Conservation (phyloP, 2,888 invertebrate species). For the Thera obeliscata region DNA sequence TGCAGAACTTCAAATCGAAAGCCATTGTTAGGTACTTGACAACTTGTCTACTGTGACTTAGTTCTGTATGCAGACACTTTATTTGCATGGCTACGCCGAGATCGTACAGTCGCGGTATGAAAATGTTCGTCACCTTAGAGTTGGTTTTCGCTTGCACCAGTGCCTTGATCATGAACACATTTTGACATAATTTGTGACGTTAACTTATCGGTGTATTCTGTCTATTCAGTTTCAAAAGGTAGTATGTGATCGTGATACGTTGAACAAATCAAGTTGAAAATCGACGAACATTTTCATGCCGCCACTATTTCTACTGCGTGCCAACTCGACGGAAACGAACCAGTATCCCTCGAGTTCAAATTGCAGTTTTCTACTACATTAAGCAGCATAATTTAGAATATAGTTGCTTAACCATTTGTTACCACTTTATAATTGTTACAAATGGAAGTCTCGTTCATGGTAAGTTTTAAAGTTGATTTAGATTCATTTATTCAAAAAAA, state of each 20-base stretch:
- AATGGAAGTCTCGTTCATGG: constrained; percentile 6
- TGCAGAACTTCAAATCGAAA: constrained; percentile 4
- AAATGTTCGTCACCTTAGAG: too few species aligned
- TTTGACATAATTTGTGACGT: too few species aligned
- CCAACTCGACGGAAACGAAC: constrained; percentile 58
- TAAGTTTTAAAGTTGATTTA: constrained; percentile 1
- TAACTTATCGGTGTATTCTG: too few species aligned
- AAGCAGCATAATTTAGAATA: constrained; percentile 60
- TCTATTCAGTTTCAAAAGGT: too few species aligned
- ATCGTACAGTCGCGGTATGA: constrained; percentile 39
- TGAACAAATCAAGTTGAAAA: too few species aligned
- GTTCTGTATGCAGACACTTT: constrained; percentile 13
- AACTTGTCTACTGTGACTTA: neutral
- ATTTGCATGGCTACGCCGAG: constrained; percentile 50
- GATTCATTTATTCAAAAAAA: neutral
- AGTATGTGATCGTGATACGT: too few species aligned
- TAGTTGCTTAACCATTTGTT: constrained; percentile 51
- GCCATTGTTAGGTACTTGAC: constrained; percentile 1
- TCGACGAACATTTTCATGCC: too few species aligned
- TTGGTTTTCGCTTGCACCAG: too few species aligned
- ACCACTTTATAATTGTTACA: constrained; percentile 36
- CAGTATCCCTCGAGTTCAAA: constrained; percentile 68
- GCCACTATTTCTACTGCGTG: constrained; percentile 43
- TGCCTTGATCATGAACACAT: too few species aligned
- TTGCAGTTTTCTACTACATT: constrained; percentile 73